These are phyloP conservation scores for Ormyrus labotus DNA, from an alignment of 2,888 invertebrate genomes.

Conservation along the genomic window DNA sequence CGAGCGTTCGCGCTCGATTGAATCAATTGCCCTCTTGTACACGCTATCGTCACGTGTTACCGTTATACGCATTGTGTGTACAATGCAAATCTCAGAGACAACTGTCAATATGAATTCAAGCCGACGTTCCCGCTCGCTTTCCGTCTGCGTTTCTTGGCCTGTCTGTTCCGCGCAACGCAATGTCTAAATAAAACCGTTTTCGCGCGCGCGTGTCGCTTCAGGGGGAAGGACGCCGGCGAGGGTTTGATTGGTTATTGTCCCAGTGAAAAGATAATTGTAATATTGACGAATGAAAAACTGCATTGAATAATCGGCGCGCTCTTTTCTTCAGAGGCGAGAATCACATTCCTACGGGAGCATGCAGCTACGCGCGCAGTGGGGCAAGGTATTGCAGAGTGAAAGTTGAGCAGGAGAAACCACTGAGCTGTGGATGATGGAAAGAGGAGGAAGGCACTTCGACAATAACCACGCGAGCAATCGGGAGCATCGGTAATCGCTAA, in stretches of 20 bases:
- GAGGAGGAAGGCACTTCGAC: slow-evolving; percentile 44
- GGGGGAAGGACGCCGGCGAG: slow-evolving; percentile 5
- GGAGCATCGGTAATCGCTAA: slow-evolving; percentile 67
- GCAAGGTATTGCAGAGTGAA: slow-evolving; percentile 38
- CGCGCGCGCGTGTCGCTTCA: slow-evolving; percentile 1
- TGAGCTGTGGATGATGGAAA: slow-evolving; percentile 44
- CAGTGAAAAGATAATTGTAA: background rate
- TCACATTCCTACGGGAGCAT: background rate
- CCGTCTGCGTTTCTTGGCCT: background rate
- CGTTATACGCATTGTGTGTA: slow-evolving; percentile 41
- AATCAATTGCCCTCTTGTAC: slow-evolving; percentile 54
- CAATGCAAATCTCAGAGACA: slow-evolving; percentile 46
- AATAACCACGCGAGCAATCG: slow-evolving; percentile 53
- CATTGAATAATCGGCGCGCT: no score
- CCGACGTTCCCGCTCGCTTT: slow-evolving; percentile 14
- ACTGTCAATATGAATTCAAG: slow-evolving; percentile 44
- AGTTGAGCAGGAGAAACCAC: slow-evolving; percentile 44
- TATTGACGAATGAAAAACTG: background rate
- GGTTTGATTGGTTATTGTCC: slow-evolving; percentile 11
- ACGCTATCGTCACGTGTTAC: slow-evolving; percentile 50
- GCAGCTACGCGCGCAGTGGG: background rate
- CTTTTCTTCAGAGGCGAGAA: background rate
- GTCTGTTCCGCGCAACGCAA: background rate
- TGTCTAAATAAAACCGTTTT: slow-evolving; percentile 27
- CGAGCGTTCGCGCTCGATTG: slow-evolving; percentile 46